Conservation (phyloP, 2,797 vertebrate genomes). For the Esox masquinongy region DNA sequence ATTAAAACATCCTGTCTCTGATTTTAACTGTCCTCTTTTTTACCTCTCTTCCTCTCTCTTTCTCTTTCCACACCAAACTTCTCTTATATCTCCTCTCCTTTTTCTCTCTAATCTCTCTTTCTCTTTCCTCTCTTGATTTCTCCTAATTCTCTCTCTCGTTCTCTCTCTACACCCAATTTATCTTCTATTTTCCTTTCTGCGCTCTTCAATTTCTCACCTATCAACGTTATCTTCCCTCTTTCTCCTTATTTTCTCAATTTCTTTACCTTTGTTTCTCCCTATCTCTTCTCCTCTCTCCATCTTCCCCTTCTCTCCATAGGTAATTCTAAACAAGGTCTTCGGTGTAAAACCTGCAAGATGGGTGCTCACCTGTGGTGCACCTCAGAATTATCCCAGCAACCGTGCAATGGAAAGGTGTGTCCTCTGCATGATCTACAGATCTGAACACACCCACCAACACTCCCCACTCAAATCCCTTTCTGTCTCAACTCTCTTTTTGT, state of each 20-base stretch:
- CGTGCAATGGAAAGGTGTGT: conserved; percentile 83
- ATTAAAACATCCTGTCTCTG: background rate
- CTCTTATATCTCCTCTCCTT: conserved; percentile 10
- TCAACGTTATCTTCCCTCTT: background rate
- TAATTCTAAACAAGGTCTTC: conserved; percentile 90
- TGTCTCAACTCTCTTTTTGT: no score
- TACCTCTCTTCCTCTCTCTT: conserved; percentile 6
- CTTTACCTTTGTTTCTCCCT: conserved; percentile 3
- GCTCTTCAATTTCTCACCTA: background rate
- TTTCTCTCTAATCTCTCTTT: conserved; percentile 13
- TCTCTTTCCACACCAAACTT: background rate
- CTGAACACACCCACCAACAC: conserved; percentile 3
- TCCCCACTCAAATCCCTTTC: background rate
- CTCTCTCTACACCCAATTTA: background rate
- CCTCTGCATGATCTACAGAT: background rate
- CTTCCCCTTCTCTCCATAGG: conserved; percentile 64
- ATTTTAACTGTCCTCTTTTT: background rate
- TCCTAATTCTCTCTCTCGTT: conserved; percentile 12
- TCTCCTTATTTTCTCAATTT: conserved; percentile 13
- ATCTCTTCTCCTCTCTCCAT: background rate
- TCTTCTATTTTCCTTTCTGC: background rate
- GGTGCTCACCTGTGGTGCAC: conserved; percentile 92
- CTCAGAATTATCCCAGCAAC: conserved; percentile 86
- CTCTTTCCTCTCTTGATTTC: conserved; percentile 3
- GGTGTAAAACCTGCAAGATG: conserved; percentile 90